Conservation (phyloP, 2,113 vertebrate species). For the Muntiacus reevesi region DNA sequence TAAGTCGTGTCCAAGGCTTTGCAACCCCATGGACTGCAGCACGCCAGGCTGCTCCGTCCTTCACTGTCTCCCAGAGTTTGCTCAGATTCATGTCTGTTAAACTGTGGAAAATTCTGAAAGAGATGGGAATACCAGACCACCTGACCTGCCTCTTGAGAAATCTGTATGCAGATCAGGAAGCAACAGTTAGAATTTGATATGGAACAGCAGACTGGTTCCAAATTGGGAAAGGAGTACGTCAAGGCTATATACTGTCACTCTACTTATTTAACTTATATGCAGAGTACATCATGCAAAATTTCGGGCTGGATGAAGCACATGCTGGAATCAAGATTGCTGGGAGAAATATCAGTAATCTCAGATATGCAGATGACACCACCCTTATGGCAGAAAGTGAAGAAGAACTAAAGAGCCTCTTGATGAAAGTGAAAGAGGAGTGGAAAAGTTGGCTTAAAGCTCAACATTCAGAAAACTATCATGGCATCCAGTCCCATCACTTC, state of each 20-base stretch:
- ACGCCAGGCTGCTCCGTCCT: fast-evolving
- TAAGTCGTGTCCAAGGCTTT: not conserved
- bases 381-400: not conserved
- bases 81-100: not conserved
- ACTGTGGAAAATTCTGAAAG: not conserved
- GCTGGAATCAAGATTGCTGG: not conserved
- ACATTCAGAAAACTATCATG: not conserved
- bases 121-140: not conserved
- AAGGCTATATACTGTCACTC: not conserved
- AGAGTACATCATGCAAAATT: not conserved
- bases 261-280: not conserved
- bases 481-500: not conserved
- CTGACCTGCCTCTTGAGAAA: not conserved
- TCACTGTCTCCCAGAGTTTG: not conserved
- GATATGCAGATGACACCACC: not conserved
- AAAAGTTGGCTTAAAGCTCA: not conserved
- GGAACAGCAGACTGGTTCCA: not conserved
- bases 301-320: not conserved
- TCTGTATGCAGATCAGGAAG: not conserved
- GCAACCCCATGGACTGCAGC: not conserved
- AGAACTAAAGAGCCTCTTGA: not conserved
- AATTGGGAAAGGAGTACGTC: not conserved
- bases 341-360: not conserved
- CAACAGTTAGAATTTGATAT: not conserved
- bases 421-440: not conserved